phyloP scores from a whole-genome alignment of 2,888 invertebrate genomes.

The Nudaria mundana region DNA sequence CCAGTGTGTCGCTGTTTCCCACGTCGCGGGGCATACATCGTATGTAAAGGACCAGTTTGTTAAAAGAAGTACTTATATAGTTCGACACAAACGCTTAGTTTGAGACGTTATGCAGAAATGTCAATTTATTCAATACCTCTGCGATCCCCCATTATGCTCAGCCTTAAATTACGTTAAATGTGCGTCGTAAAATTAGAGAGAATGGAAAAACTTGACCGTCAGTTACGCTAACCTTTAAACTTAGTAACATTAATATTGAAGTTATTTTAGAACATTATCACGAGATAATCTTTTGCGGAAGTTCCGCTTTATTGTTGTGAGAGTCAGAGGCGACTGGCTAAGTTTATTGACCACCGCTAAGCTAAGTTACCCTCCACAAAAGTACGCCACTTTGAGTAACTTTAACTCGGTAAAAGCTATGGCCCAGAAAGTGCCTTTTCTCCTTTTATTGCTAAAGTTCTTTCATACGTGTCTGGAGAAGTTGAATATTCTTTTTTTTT shows the following conservation, averaged over 20 bases:
- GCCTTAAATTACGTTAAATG: too few relatives aligned
- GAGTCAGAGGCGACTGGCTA: constrained; percentile 49
- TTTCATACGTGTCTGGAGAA: constrained; percentile 67
- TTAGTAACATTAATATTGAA: constrained; percentile 46
- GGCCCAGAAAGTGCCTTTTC: constrained; percentile 61
- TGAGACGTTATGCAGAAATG: too few relatives aligned
- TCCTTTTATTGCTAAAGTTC: constrained; percentile 74
- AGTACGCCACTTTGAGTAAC: constrained; percentile 68
- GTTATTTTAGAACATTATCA: constrained; percentile 46
- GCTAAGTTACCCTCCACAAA: constrained; percentile 56
- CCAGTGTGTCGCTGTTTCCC: too few relatives aligned
- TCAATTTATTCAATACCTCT: too few relatives aligned
- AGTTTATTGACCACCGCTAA: constrained; percentile 72
- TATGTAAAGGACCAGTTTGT: too few relatives aligned
- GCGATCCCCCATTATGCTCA: too few relatives aligned
- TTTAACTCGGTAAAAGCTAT: constrained; percentile 69
- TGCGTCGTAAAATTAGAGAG: too few relatives aligned
- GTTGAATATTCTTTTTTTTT: constrained; percentile 52
- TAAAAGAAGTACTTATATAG: too few relatives aligned
- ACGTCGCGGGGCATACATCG: too few relatives aligned
- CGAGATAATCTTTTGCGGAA: constrained; percentile 53
- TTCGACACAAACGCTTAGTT: too few relatives aligned
- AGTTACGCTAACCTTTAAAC: constrained; percentile 26
- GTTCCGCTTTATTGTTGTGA: constrained; percentile 56
- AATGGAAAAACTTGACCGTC: too few relatives aligned